Evolutionary conservation across 2,113 vertebrate species (phyloP).

Genomic region (Mungos mungo): DNA sequence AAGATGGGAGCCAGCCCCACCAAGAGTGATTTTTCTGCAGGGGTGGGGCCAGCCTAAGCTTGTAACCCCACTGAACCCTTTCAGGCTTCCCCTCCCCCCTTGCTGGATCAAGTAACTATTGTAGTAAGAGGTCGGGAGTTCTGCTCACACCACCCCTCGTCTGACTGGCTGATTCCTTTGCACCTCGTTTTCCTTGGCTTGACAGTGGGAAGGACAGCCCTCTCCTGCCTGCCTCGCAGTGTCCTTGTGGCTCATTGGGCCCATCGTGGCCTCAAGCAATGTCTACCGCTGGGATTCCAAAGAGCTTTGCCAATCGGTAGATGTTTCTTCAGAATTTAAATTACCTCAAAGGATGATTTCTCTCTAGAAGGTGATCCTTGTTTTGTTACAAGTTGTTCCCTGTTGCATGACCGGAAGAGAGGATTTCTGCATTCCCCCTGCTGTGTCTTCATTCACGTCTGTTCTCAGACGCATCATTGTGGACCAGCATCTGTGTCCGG

Average conservation of each 20-base stretch:
- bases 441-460: neutral
- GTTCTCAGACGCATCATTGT: neutral
- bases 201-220: neutral
- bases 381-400: neutral
- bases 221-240: neutral
- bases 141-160: neutral
- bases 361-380: neutral
- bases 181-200: neutral
- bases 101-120: neutral
- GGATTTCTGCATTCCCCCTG: neutral
- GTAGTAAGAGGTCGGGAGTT: neutral
- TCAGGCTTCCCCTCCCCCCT: neutral
- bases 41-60: accelerated
- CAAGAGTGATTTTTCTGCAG: neutral
- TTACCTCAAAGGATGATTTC: neutral
- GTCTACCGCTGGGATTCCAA: neutral
- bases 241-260: neutral
- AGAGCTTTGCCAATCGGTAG: neutral
- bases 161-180: neutral
- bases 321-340: neutral
- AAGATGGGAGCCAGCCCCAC: neutral
- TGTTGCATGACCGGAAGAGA: neutral
- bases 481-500: neutral
- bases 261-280: neutral
- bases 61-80: neutral